Evolutionary conservation across 2,113 vertebrate genomes (phyloP).

Genomic region (Prionailurus viverrinus): DNA sequence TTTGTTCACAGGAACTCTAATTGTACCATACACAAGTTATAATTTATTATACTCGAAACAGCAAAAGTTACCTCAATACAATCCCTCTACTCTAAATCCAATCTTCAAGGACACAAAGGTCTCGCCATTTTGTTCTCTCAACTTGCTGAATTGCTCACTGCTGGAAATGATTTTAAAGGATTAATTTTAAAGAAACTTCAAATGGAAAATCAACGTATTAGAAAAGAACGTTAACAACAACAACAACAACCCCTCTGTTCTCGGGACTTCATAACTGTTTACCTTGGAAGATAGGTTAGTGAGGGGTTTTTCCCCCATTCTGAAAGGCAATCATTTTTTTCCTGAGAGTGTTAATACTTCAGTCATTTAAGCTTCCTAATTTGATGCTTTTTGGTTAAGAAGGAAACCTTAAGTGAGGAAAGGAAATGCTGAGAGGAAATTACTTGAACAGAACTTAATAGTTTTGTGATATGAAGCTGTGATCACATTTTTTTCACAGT

Average conservation of each 20-base stretch:
- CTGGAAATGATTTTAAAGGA: constrained; percentile 74
- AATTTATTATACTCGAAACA: constrained; percentile 66
- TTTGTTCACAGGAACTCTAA: constrained; percentile 68
- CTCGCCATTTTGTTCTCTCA: constrained; percentile 64
- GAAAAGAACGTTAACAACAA: constrained; percentile 58
- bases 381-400: constrained; percentile 82
- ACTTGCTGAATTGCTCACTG: constrained; percentile 47
- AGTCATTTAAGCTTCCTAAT: constrained; percentile 79
- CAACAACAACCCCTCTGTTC: background rate
- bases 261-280: constrained; percentile 57
- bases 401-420: constrained; percentile 82
- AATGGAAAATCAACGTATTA: constrained; percentile 63
- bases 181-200: constrained; percentile 70
- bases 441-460: constrained; percentile 79
- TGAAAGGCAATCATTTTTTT: constrained; percentile 80
- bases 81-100: constrained; percentile 33
- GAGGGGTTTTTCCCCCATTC: constrained; percentile 59
- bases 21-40: constrained; percentile 54
- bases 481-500: constrained; percentile 84
- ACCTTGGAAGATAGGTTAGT: constrained; percentile 50
- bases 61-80: constrained; percentile 54
- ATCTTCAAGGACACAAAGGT: constrained; percentile 40
- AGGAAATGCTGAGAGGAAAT: constrained; percentile 83
- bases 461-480: constrained; percentile 84
- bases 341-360: constrained; percentile 78